Evolutionary conservation across 92 coral and sea anemone species (phyloP), one percentile per base, ranked within the genome.

Genomic region (Siderastrea radians): DNA sequence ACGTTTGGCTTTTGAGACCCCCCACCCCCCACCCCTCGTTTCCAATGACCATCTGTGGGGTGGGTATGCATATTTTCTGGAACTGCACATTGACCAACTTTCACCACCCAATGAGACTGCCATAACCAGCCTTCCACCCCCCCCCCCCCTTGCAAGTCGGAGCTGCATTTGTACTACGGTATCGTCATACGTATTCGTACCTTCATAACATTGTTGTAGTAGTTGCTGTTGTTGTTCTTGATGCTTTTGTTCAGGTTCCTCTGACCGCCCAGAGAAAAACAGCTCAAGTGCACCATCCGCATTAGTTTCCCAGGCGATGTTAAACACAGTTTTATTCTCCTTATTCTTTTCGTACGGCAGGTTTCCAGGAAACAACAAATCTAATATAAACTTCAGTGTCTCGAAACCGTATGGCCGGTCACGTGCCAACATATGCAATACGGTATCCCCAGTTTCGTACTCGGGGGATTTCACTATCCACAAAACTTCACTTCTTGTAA

Each of bases 371-470:
- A 79, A 79, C 13, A 79, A 26, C 49, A 64, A 19, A 12, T 26
- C 58, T 14, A 43, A n/a, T 5, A 16, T 47, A 68, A 63, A 79
- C 45, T 64, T 79, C 49, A 79, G 44, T 0, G 50, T 19, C 1
- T 79, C 73, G 15, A 79, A 79, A 26, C 38, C 38, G 47, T 53
- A 5, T 0, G n/a, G 10, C 14, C 85, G 52, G 54, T 47, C 58
- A 38, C 55, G 65, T 3, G 77, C 77, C 26, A 81, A 58, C 38
- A 81, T 81, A 57, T 81, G 85, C 54, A 81, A 53, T 8, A 52
- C 43, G 6, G 85, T 14, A 13, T 81, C 66, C 0, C 76, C 76
- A 15, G 1, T 68, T 54, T 43, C 26, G n/a, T 1, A 49, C 49
- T 81, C 83, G 14, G 83, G 49, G 44, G 85, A 1, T 43, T 70